These are phyloP conservation scores for Condylura cristata DNA, from an alignment of 2,113 vertebrate genomes.

Conservation along the genomic window DNA sequence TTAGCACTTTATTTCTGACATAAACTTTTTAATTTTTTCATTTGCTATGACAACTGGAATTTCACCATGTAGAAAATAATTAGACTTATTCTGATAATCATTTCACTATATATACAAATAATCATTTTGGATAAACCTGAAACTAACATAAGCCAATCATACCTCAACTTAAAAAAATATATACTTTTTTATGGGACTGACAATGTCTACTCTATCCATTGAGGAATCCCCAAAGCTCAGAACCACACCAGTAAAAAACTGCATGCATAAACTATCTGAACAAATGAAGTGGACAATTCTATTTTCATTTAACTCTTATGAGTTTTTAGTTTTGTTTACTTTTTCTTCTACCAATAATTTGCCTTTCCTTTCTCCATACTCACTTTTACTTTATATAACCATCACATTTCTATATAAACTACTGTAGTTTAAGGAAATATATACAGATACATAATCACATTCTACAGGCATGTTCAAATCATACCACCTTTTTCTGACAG, in stretches of 20 bases:
- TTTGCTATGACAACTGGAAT: neutral
- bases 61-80: neutral
- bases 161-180: neutral
- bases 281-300: neutral
- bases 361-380: neutral
- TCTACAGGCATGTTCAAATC: neutral
- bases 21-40: neutral
- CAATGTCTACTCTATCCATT: neutral
- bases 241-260: neutral
- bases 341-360: neutral
- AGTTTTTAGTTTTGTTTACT: neutral
- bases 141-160: neutral
- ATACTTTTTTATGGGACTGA: neutral
- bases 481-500: neutral
- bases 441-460: neutral
- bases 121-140: neutral
- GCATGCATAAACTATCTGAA: neutral
- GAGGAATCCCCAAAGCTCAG: neutral
- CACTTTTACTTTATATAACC: conserved; percentile 4
- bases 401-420: neutral
- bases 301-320: conserved; percentile 11
- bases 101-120: neutral
- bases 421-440: neutral
- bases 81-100: neutral
- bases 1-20: neutral